Percentiles rank a stretch among this genome's conserved stretches.
These are phyloP conservation scores for Corvus hawaiiensis DNA, from an alignment of 2,113 vertebrate species.

Conservation along the genomic window DNA sequence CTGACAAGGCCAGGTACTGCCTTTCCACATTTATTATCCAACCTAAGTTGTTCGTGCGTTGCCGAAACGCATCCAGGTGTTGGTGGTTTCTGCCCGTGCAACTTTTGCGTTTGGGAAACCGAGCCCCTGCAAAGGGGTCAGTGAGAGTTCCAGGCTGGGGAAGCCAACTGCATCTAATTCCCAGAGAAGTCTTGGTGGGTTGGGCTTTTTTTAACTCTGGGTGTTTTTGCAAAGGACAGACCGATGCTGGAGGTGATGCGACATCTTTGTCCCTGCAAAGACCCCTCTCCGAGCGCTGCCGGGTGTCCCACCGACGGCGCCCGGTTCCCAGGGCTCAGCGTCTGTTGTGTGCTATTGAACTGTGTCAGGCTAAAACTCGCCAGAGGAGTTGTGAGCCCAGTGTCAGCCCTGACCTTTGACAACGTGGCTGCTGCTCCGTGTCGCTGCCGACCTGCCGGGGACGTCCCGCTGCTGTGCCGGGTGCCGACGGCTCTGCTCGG, in stretches of 20 bases:
- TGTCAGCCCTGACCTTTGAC: neutral
- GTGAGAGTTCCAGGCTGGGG: neutral
- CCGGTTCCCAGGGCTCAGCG: neutral
- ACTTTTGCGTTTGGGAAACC: fast-evolving
- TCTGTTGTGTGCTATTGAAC: neutral
- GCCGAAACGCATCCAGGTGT: neutral
- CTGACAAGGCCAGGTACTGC: neutral
- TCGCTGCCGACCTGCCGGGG: fast-evolving
- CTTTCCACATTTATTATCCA: fast-evolving
- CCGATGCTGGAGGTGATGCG: neutral
- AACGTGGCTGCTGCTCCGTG: neutral
- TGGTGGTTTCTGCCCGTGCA: fast-evolving
- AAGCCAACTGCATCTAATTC: neutral
- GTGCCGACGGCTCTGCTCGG: fast-evolving
- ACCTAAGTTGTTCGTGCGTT: neutral
- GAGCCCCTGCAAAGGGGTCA: neutral
- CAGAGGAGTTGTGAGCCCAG: neutral
- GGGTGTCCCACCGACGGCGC: neutral
- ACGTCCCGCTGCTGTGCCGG: neutral
- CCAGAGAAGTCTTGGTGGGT: neutral
- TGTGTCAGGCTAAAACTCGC: neutral
- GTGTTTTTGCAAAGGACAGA: constrained; percentile 24
- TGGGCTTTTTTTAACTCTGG: neutral
- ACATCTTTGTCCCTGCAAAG: neutral
- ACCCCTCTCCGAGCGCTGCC: neutral